Percentiles rank a stretch among this genome's conserved stretches.
Conservation (phyloP, 1,140 invertebrate genomes). For the Lepidurus arcticus region DNA sequence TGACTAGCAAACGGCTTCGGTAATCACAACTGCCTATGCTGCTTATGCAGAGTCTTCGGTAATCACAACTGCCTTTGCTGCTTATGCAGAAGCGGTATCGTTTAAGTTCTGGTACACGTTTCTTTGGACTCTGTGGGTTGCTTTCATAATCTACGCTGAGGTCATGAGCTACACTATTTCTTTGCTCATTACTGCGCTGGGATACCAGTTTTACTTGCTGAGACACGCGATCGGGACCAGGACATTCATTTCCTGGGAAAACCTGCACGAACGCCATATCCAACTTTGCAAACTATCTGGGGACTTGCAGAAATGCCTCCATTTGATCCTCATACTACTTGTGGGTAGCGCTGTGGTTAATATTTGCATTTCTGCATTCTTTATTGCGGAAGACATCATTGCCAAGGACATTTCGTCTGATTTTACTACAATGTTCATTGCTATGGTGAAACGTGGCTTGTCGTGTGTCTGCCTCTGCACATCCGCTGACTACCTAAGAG, state of each 20-base stretch:
- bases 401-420: too few relatives aligned
- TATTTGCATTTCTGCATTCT: background rate
- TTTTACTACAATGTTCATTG: too few relatives aligned
- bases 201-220: background rate
- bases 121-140: background rate
- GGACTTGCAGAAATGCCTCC: background rate
- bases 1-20: too few relatives aligned
- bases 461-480: background rate
- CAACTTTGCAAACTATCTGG: background rate
- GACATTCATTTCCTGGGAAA: background rate
- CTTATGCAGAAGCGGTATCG: too few relatives aligned
- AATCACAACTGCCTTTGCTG: too few relatives aligned
- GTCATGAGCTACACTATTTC: background rate
- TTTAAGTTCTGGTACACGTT: background rate
- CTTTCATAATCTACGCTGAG: background rate
- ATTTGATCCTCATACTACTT: background rate
- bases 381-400: background rate
- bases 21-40: too few relatives aligned
- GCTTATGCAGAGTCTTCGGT: too few relatives aligned
- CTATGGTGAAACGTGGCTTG: too few relatives aligned
- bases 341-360: background rate
- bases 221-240: background rate
- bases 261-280: background rate
- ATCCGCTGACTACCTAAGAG: background rate
- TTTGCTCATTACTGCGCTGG: background rate